Evolutionary conservation across 1,140 invertebrate genomes (phyloP).

Genomic region (Theocolax elegans): DNA sequence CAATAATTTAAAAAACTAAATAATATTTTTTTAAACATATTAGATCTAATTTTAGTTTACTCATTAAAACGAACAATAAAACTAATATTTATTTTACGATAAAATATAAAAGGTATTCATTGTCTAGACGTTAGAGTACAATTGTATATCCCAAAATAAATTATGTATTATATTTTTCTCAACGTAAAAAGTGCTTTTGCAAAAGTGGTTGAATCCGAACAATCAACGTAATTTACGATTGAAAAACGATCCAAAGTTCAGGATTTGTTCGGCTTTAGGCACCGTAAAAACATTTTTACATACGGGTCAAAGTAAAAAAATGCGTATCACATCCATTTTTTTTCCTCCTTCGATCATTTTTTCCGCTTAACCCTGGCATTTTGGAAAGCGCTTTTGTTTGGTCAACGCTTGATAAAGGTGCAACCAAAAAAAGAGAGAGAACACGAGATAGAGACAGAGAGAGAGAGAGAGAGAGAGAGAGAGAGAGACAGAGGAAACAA

Average conservation of each 20-base stretch:
- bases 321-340: background rate
- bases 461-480: background rate
- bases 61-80: too few species aligned
- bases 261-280: background rate
- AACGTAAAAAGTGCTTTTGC: background rate
- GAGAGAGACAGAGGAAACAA: too few species aligned
- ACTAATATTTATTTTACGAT: too few species aligned
- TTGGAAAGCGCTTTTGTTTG: background rate
- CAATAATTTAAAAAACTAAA: too few species aligned
- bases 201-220: background rate
- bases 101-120: too few species aligned
- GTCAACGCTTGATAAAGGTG: background rate
- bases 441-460: too few species aligned
- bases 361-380: background rate
- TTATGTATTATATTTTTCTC: background rate
- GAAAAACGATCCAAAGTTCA: background rate
- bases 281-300: slow-evolving; percentile 16
- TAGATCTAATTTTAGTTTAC: too few species aligned
- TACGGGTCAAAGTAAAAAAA: background rate
- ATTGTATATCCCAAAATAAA: background rate
- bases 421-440: background rate
- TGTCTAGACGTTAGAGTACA: too few species aligned
- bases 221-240: slow-evolving; percentile 25
- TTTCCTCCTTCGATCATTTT: slow-evolving; percentile 16
- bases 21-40: too few species aligned